Conservation (phyloP, 1,140 invertebrate species). For the Lasioglossum albipes region DNA sequence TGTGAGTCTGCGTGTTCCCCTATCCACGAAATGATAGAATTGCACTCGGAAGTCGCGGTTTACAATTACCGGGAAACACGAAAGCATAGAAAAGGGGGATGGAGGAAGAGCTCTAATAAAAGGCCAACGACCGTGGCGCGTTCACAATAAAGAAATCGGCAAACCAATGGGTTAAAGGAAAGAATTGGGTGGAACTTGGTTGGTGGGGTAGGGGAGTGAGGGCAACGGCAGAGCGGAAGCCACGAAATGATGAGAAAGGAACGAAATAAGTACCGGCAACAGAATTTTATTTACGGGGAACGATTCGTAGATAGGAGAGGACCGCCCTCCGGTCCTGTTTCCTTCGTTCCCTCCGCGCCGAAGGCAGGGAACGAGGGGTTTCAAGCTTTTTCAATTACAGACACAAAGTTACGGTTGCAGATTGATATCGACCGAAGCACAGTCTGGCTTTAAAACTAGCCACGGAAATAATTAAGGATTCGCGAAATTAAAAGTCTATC, state of each 20-base stretch:
- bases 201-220: neutral
- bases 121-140: neutral
- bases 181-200: constrained; percentile 2
- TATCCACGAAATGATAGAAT: too few species aligned
- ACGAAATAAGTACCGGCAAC: constrained; percentile 14
- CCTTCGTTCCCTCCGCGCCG: constrained; percentile 11
- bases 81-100: neutral
- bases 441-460: constrained; percentile 61
- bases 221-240: constrained; percentile 4
- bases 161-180: neutral
- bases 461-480: constrained; percentile 66
- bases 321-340: neutral
- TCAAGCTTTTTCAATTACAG: constrained; percentile 67
- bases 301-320: constrained; percentile 31
- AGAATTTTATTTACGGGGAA: constrained; percentile 56
- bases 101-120: neutral
- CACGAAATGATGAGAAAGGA: neutral
- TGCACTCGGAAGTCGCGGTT: neutral
- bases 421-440: constrained; percentile 33
- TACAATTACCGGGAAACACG: too few species aligned
- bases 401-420: constrained; percentile 60
- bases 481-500: constrained; percentile 70
- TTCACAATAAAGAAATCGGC: constrained; percentile 19
- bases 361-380: constrained; percentile 7
- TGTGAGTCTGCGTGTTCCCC: too few species aligned